Evolutionary conservation across 2,113 vertebrate species (phyloP).

Genomic region (Larimichthys crocea): DNA sequence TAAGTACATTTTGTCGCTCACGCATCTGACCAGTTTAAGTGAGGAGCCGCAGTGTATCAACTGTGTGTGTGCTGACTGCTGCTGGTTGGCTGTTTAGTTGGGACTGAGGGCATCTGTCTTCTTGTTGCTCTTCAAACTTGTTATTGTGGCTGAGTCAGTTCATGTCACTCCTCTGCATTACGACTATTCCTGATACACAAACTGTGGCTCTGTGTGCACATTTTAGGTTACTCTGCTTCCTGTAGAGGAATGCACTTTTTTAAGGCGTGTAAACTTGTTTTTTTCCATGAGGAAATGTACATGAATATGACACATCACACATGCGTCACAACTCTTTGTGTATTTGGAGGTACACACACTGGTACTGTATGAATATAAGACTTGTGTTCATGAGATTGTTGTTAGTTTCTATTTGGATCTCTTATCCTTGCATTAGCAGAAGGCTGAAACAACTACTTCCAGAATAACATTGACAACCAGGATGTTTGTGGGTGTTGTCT

Average conservation of each 20-base stretch:
- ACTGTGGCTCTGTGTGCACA: neutral
- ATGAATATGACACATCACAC: no score
- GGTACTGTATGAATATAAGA: no score
- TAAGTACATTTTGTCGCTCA: neutral
- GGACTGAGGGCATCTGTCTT: neutral
- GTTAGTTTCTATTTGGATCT: constrained; percentile 18
- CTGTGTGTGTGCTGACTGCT: neutral
- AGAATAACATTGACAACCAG: neutral
- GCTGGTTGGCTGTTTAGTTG: neutral
- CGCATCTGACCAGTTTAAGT: neutral
- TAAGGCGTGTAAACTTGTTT: neutral
- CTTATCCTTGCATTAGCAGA: neutral
- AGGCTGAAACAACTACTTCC: neutral
- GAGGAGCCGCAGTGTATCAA: constrained; percentile 13
- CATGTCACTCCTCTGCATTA: neutral
- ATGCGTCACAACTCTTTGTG: no score
- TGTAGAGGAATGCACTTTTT: neutral
- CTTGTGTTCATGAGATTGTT: constrained; percentile 6
- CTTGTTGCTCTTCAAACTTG: constrained; percentile 3
- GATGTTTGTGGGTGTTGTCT: constrained; percentile 22
- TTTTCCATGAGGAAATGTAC: no score
- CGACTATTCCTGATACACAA: neutral
- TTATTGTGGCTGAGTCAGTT: neutral
- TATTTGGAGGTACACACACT: no score
- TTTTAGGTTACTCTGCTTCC: neutral